A percentile compares a stretch with the other conserved stretches of the same genome.
Conservation (phyloP, 2,113 vertebrate genomes). For the Hippolais icterina region DNA sequence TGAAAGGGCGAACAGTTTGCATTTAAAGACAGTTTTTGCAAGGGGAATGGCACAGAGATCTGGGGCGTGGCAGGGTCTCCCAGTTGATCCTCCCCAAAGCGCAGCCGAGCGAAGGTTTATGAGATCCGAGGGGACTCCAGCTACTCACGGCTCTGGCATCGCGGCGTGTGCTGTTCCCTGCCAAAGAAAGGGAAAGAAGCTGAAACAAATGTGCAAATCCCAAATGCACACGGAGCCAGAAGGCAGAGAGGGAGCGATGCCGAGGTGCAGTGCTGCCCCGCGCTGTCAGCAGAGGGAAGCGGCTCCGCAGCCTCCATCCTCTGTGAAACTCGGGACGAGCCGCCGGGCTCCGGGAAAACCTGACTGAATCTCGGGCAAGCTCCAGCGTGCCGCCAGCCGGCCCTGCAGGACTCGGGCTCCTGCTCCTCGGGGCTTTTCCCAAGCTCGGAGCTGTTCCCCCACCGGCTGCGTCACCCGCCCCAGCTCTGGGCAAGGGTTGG, state of each 20-base stretch:
- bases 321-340: accelerated
- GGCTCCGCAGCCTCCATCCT: background rate
- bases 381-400: background rate
- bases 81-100: background rate
- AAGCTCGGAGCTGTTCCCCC: background rate
- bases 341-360: accelerated
- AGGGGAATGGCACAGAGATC: background rate
- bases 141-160: slow-evolving; percentile 79
- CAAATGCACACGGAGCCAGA: accelerated
- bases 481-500: background rate
- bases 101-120: accelerated
- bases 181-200: background rate
- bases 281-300: background rate
- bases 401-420: background rate
- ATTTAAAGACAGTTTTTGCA: background rate
- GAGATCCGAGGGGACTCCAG: accelerated
- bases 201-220: background rate
- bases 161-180: background rate
- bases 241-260: accelerated
- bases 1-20: background rate
- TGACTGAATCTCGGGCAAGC: background rate
- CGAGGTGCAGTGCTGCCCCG: slow-evolving; percentile 17
- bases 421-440: background rate
- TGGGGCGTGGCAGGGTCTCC: background rate
- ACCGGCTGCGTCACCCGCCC: background rate